Conservation (phyloP, 2,888 invertebrate genomes). For the Andrena chrysosceles region DNA sequence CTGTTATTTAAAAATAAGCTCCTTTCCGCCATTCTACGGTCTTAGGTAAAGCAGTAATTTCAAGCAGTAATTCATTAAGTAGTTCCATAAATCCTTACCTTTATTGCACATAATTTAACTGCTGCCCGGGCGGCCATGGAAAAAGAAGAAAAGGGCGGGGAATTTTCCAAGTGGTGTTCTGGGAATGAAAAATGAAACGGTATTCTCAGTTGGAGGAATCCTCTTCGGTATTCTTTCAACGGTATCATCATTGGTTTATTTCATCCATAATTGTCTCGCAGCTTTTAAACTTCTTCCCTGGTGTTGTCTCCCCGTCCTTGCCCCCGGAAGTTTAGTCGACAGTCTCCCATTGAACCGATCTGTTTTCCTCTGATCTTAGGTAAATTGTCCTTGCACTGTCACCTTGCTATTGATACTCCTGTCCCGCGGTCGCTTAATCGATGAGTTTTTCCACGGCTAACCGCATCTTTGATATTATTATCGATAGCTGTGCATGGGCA, state of each 20-base stretch:
- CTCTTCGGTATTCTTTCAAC: neutral
- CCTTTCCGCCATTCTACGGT: no score
- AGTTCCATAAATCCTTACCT: conserved; percentile 37
- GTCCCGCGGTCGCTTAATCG: conserved; percentile 40
- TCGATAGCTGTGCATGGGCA: conserved; percentile 20
- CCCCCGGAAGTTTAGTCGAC: neutral
- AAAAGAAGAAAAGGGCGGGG: neutral
- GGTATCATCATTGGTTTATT: neutral
- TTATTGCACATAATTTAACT: conserved; percentile 37
- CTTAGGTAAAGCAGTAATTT: neutral
- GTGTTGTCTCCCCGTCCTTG: neutral
- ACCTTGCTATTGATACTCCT: conserved; percentile 60
- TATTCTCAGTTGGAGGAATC: neutral
- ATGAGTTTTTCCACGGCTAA: conserved; percentile 45
- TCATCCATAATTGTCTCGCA: conserved; percentile 3
- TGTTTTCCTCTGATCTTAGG: neutral
- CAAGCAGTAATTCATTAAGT: conserved; percentile 34
- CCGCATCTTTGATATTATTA: conserved; percentile 48
- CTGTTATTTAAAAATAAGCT: no score
- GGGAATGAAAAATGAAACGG: conserved; percentile 29
- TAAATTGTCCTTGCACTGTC: conserved; percentile 31
- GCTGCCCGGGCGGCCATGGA: neutral
- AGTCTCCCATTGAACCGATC: neutral
- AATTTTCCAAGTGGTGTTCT: conserved; percentile 14
- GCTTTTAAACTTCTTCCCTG: neutral